Evolutionary conservation across 1,140 invertebrate genomes (phyloP).

Genomic region (Leptestheria dahalacensis): DNA sequence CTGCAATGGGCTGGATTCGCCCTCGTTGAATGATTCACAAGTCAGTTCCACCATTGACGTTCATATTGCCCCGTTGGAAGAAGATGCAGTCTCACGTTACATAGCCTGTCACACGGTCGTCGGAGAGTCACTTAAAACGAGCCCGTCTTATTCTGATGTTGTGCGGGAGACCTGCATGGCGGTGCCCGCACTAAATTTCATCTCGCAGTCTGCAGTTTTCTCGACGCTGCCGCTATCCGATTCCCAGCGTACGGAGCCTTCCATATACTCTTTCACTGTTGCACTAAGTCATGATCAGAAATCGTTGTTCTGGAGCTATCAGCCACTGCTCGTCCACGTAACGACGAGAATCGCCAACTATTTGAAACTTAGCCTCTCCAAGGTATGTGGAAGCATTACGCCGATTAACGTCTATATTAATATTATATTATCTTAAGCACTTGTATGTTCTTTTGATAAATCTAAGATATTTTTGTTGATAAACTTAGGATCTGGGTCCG

Average conservation of each 20-base stretch:
- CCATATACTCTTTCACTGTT: not conserved
- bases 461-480: too few relatives aligned
- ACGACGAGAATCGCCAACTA: not conserved
- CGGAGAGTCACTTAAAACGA: not conserved
- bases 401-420: not conserved
- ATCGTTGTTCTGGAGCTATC: constrained; percentile 1
- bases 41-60: too few relatives aligned
- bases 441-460: too few relatives aligned
- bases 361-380: constrained; percentile 1
- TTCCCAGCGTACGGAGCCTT: not conserved
- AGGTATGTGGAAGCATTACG: not conserved
- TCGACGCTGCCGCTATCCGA: not conserved
- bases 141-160: not conserved
- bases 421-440: too few relatives aligned
- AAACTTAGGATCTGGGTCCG: not conserved
- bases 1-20: too few relatives aligned
- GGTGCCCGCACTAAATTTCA: not conserved
- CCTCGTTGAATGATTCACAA: not conserved
- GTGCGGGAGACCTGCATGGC: not conserved
- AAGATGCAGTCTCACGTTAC: not conserved
- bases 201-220: constrained; percentile 1
- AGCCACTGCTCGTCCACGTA: not conserved
- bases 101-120: not conserved
- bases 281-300: not conserved
- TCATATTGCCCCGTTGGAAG: too few relatives aligned